Percentiles rank a stretch among this genome's conserved stretches.
These are phyloP conservation scores for Dreissena rostriformis DNA, from an alignment of 1,140 invertebrate genomes.

Conservation along the genomic window DNA sequence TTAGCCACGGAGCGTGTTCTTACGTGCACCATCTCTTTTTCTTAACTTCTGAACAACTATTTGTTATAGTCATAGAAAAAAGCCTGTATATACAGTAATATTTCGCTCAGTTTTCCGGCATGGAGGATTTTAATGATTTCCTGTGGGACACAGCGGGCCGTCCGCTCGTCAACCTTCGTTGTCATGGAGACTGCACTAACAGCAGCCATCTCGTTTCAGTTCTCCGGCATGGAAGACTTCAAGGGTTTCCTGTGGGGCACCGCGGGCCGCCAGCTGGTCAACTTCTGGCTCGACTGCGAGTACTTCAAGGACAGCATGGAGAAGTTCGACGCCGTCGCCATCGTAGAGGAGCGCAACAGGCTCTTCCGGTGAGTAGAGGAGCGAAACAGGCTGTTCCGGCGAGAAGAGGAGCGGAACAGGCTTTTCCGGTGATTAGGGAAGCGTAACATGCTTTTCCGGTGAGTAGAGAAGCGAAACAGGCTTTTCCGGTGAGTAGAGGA, in stretches of 20 bases:
- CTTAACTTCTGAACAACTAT: too few relatives aligned
- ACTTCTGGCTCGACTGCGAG: constrained; percentile 82
- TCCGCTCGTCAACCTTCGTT: too few relatives aligned
- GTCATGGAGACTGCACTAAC: too few relatives aligned
- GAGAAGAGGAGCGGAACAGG: constrained; percentile 72
- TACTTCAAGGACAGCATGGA: constrained; percentile 80
- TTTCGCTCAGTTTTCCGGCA: too few relatives aligned
- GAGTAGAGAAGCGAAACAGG: constrained; percentile 74
- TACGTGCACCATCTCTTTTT: too few relatives aligned
- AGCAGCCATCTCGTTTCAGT: constrained; percentile 60
- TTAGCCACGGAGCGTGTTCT: too few relatives aligned
- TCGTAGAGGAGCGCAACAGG: constrained; percentile 74
- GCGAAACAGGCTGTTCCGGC: constrained; percentile 78
- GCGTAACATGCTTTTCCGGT: too few relatives aligned
- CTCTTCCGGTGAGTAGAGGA: constrained; percentile 78
- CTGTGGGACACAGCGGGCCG: too few relatives aligned
- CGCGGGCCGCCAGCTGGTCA: constrained; percentile 72
- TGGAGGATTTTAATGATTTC: too few relatives aligned
- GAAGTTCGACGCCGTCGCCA: constrained; percentile 76
- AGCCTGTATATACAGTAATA: too few relatives aligned
- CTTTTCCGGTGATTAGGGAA: constrained; percentile 80
- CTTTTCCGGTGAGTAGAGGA: constrained; percentile 78
- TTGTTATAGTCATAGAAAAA: too few relatives aligned
- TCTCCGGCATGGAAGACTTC: constrained; percentile 77
- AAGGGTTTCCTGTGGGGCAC: constrained; percentile 76